Evolutionary conservation across 2,888 invertebrate species (phyloP).

Genomic region (Apeira syringaria): DNA sequence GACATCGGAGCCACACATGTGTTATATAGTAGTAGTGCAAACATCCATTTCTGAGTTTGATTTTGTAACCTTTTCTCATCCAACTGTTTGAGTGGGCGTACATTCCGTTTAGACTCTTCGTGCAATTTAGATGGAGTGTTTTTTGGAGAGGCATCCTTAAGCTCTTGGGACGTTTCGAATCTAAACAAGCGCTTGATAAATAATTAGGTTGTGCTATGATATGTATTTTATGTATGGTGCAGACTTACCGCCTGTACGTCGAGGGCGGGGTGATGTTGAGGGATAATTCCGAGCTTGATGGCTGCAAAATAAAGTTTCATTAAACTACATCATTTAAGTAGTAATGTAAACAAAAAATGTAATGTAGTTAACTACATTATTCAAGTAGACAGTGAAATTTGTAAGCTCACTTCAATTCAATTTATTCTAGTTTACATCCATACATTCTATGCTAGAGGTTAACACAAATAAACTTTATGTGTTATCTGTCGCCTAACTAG

Average conservation of each 20-base stretch:
- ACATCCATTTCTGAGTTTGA: conserved; percentile 66
- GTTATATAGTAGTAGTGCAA: conserved; percentile 68
- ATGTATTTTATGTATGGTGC: conserved; percentile 1
- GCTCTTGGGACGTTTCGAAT: conserved; percentile 58
- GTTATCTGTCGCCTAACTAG: too few species aligned
- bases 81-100: conserved; percentile 24
- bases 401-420: too few species aligned
- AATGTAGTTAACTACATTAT: too few species aligned
- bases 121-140: neutral
- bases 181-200: conserved; percentile 44
- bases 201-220: conserved; percentile 12
- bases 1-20: conserved; percentile 74
- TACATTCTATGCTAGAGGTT: too few species aligned
- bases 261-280: conserved; percentile 58
- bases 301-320: too few species aligned
- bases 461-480: too few species aligned
- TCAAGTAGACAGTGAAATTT: too few species aligned
- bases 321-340: too few species aligned
- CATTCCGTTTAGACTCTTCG: neutral
- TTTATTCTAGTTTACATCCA: too few species aligned
- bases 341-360: too few species aligned
- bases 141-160: neutral
- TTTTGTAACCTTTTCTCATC: conserved; percentile 36
- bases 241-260: conserved; percentile 59
- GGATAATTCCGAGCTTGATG: conserved; percentile 52